These are phyloP conservation scores for Cylindroiulus punctatus DNA, from an alignment of 2,888 invertebrate species.

Conservation along the genomic window DNA sequence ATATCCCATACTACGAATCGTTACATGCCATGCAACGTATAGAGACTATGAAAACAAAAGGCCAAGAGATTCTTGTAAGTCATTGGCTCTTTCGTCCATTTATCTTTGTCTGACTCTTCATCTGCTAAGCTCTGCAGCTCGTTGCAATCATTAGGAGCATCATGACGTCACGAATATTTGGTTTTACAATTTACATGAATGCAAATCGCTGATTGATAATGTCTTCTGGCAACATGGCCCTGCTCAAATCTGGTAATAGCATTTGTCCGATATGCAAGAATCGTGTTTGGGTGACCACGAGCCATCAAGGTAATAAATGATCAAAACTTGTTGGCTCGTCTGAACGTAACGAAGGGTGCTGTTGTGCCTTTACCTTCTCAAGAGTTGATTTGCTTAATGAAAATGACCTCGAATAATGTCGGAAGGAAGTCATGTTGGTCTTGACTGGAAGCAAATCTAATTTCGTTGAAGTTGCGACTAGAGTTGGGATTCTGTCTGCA, in stretches of 20 bases:
- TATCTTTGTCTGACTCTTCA: neutral
- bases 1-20: neutral
- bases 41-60: neutral
- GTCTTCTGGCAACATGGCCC: neutral
- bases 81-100: neutral
- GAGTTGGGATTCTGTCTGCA: too few relatives aligned
- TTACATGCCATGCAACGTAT: neutral
- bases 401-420: neutral
- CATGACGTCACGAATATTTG: neutral
- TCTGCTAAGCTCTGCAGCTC: constrained; percentile 1
- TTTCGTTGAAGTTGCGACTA: neutral
- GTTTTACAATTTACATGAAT: constrained; percentile 9
- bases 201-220: neutral
- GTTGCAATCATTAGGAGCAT: neutral
- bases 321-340: neutral
- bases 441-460: neutral
- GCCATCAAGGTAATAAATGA: neutral
- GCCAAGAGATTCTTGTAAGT: neutral
- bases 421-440: neutral
- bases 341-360: neutral
- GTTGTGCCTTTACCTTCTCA: neutral
- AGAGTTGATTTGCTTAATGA: neutral
- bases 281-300: neutral
- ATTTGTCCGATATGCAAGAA: neutral
- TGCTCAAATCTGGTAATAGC: neutral